phyloP scores from a whole-genome alignment of 2,113 vertebrate species.

The Nettapus auritus region DNA sequence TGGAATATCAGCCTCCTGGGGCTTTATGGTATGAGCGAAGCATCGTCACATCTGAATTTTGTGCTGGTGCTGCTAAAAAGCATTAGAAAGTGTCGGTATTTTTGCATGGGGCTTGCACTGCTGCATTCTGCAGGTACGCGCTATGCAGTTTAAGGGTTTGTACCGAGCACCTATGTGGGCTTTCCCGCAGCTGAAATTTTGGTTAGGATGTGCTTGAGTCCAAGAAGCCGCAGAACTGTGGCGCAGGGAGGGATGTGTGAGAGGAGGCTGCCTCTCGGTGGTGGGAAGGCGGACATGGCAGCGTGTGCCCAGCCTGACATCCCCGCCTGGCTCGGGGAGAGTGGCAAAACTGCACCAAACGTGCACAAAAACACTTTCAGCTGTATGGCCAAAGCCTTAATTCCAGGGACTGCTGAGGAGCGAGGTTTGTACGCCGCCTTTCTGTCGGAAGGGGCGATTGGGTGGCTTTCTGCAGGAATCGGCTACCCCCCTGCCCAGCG shows the following conservation, averaged over 20 bases:
- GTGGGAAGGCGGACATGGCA: fast-evolving
- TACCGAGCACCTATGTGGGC: fast-evolving
- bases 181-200: not conserved
- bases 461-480: fast-evolving
- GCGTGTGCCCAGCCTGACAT: fast-evolving
- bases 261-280: not conserved
- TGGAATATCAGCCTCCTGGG: fast-evolving
- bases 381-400: not conserved
- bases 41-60: fast-evolving
- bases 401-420: not conserved
- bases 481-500: fast-evolving
- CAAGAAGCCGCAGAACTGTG: not conserved
- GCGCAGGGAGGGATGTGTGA: not conserved
- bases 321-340: not conserved
- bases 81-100: fast-evolving
- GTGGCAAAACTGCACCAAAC: too few species aligned
- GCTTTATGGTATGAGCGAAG: fast-evolving
- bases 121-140: fast-evolving
- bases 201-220: too few species aligned
- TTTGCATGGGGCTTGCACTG: fast-evolving
- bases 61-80: not conserved
- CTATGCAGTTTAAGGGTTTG: fast-evolving
- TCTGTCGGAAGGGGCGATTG: not conserved
- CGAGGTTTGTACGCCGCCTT: not conserved
- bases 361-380: not conserved